A percentile compares a stretch with the other conserved stretches of the same genome.
phyloP scores from a whole-genome alignment of 2,113 vertebrate genomes.

The Phoxinus phoxinus region DNA sequence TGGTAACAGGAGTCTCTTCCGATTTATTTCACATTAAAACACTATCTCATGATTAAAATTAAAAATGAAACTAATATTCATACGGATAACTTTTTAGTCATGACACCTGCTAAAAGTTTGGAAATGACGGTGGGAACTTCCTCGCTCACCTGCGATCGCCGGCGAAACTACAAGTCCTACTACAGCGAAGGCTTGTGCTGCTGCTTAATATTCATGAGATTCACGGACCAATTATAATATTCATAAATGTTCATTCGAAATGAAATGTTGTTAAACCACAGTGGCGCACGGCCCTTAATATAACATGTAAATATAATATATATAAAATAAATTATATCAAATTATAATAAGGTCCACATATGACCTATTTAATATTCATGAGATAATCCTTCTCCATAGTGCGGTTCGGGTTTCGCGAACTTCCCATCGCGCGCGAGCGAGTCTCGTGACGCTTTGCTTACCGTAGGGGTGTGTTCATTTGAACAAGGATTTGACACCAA shows the following conservation, averaged over 20 bases:
- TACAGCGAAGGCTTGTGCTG: neutral
- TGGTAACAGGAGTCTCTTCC: conserved; percentile 60
- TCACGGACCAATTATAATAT: neutral
- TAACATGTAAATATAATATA: too few relatives aligned
- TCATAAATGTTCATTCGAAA: neutral
- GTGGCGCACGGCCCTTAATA: neutral
- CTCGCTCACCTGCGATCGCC: conserved; percentile 31
- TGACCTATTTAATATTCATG: conserved; percentile 9
- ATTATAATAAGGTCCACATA: neutral
- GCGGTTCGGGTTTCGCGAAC: conserved; percentile 62
- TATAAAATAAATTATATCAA: too few relatives aligned
- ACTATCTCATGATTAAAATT: neutral
- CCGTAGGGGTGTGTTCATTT: conserved; percentile 71
- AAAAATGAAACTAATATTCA: neutral
- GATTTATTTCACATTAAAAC: neutral
- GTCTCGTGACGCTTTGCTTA: conserved; percentile 74
- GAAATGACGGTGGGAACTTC: neutral
- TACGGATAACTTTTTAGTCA: neutral
- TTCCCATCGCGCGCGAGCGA: conserved; percentile 46
- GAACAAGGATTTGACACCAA: conserved; percentile 66
- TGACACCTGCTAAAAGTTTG: conserved; percentile 3
- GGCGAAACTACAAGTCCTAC: conserved; percentile 13
- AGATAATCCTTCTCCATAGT: conserved; percentile 1
- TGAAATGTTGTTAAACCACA: neutral
- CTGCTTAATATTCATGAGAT: conserved; percentile 5